phyloP scores from a whole-genome alignment of 2,113 vertebrate genomes.

The Leucopsar rothschildi region DNA sequence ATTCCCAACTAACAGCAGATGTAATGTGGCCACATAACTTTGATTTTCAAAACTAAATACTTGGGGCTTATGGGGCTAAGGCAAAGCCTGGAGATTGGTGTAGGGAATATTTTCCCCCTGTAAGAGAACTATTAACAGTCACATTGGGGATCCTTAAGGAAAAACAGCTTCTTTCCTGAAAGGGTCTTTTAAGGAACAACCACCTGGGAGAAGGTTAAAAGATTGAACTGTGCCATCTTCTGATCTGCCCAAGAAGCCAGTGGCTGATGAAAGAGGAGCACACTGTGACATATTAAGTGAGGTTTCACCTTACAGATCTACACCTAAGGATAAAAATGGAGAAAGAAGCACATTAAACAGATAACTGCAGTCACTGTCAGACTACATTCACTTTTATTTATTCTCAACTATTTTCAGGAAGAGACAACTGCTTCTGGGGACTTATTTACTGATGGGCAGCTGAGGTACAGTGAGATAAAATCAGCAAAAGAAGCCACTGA shows the following conservation, averaged over 20 bases:
- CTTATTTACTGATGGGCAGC: not conserved
- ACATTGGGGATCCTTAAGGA: not conserved
- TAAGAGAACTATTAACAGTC: not conserved
- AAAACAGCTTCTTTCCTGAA: not conserved
- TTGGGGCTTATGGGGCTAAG: not conserved
- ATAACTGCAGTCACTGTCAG: not conserved
- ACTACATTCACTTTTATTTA: not conserved
- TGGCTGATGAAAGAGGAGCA: not conserved
- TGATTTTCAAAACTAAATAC: not conserved
- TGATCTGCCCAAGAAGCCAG: not conserved
- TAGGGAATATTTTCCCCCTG: not conserved
- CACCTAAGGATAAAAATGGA: not conserved
- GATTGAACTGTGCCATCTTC: not conserved
- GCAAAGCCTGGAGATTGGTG: not conserved
- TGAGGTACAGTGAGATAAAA: not conserved
- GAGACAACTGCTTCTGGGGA: not conserved
- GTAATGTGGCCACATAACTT: not conserved
- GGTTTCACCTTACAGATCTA: not conserved
- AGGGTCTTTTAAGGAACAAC: not conserved
- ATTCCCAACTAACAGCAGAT: not conserved
- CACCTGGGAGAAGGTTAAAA: not conserved
- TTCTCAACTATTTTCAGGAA: not conserved
- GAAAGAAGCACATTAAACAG: not conserved
- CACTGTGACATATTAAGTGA: not conserved
- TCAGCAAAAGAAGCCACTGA: not conserved